A percentile compares a stretch with the other conserved stretches of the same genome.
Evolutionary conservation across 1,140 invertebrate species (phyloP).

Genomic region (Brachionus paranguensis): DNA sequence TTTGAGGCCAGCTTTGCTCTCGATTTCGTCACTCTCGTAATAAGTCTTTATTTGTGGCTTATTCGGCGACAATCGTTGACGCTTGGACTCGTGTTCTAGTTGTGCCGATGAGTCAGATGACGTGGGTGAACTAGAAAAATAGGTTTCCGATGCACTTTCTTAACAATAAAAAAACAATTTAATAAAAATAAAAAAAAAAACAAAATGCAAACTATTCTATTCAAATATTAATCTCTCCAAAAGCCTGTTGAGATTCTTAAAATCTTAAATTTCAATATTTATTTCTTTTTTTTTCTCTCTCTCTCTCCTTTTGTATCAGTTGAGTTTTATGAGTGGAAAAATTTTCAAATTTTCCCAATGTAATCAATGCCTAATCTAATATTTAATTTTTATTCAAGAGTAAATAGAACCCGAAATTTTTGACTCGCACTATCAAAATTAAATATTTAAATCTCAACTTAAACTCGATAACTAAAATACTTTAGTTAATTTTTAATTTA

Average conservation of each 20-base stretch:
- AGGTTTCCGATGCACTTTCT: background rate
- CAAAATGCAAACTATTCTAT: background rate
- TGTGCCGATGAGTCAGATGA: background rate
- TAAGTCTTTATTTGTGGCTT: background rate
- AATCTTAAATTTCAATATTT: slow-evolving; percentile 35
- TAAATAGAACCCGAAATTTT: background rate
- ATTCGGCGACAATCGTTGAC: background rate
- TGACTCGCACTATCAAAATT: background rate
- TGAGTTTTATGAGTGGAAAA: background rate
- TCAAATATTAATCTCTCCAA: background rate
- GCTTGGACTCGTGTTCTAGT: background rate
- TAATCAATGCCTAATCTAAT: slow-evolving; percentile 30
- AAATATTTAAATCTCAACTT: background rate
- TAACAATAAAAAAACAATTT: background rate
- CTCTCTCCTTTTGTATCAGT: background rate
- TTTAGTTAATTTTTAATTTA: background rate
- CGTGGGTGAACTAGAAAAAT: background rate
- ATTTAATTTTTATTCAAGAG: background rate
- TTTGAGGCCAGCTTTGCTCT: background rate
- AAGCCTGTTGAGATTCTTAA: background rate
- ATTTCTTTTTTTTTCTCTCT: background rate
- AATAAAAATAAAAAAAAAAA: background rate
- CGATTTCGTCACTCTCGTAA: background rate
- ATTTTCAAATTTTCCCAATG: background rate
- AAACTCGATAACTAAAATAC: too few relatives aligned